phyloP scores from a whole-genome alignment of 2,113 vertebrate genomes.

The Upupa epops region DNA sequence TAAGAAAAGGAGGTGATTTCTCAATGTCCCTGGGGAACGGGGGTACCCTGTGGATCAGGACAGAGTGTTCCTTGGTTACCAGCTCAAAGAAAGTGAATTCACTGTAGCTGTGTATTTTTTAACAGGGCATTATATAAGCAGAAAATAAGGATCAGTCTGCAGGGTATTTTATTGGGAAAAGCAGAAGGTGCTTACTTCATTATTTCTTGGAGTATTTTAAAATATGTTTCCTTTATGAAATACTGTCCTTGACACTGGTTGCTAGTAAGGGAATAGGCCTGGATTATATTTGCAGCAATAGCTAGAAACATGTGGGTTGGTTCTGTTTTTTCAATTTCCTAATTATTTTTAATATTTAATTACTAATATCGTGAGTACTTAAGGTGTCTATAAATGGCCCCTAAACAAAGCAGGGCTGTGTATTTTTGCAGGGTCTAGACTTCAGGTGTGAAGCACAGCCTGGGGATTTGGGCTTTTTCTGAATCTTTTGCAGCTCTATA shows the following conservation, averaged over 20 bases:
- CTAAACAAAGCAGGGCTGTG: background rate
- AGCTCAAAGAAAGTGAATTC: background rate
- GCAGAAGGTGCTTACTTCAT: background rate
- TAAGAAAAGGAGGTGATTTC: background rate
- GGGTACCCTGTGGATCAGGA: background rate
- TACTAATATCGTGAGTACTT: background rate
- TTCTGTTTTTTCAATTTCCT: background rate
- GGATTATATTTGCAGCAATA: background rate
- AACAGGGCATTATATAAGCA: background rate
- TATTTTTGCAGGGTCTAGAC: background rate
- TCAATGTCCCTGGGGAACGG: background rate
- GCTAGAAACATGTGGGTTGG: background rate
- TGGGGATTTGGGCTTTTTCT: slow-evolving; percentile 3
- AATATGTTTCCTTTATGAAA: background rate
- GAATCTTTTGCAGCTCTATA: background rate
- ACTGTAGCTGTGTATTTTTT: no score
- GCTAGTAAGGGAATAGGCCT: background rate
- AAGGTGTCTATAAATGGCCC: background rate
- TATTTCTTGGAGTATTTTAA: slow-evolving; percentile 6
- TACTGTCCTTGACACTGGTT: accelerated
- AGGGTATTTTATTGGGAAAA: background rate
- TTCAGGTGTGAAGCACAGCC: background rate
- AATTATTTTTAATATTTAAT: slow-evolving; percentile 18
- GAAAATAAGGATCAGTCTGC: background rate
- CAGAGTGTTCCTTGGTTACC: background rate